Conservation (phyloP, 35 echinoderm and acorn worm genomes). For the Lytechinus variegatus region DNA sequence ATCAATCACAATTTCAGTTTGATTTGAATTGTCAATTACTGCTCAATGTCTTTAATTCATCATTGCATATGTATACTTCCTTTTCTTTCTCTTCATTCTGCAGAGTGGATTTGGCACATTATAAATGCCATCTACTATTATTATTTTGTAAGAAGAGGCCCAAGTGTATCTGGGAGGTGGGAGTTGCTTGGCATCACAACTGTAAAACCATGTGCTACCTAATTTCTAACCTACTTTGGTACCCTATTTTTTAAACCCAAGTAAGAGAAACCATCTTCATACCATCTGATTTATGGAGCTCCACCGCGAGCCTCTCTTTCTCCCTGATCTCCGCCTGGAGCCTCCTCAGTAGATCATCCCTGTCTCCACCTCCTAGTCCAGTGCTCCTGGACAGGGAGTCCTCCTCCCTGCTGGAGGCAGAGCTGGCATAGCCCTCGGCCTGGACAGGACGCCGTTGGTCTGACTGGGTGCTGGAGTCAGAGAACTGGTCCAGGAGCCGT, state of each 20-base stretch:
- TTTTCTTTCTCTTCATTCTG: no score
- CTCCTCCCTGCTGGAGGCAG: constrained; percentile 52
- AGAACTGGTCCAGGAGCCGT: constrained; percentile 73
- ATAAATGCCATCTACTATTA: no score
- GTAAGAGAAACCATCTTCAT: not conserved
- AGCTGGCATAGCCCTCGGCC: constrained; percentile 60
- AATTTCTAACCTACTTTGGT: no score
- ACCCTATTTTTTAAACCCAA: not conserved
- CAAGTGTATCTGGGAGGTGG: no score
- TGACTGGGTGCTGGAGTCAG: constrained; percentile 60
- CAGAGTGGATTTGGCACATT: no score
- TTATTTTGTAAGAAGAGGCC: no score
- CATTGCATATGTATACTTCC: no score
- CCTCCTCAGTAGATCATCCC: constrained; percentile 55
- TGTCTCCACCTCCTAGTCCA: constrained; percentile 6
- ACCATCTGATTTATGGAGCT: constrained; percentile 84
- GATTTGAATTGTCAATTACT: no score
- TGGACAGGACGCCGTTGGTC: constrained; percentile 64
- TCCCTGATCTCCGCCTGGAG: constrained; percentile 73
- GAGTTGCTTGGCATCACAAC: no score
- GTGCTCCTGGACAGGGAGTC: constrained; percentile 51
- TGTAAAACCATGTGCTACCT: no score
- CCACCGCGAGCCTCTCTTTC: constrained; percentile 72
- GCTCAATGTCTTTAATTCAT: no score
- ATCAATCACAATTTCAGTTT: no score